A percentile compares a stretch with the other conserved stretches of the same genome.
Evolutionary conservation across 2,113 vertebrate species (phyloP).

Genomic region (Microcebus ravelobensis): DNA sequence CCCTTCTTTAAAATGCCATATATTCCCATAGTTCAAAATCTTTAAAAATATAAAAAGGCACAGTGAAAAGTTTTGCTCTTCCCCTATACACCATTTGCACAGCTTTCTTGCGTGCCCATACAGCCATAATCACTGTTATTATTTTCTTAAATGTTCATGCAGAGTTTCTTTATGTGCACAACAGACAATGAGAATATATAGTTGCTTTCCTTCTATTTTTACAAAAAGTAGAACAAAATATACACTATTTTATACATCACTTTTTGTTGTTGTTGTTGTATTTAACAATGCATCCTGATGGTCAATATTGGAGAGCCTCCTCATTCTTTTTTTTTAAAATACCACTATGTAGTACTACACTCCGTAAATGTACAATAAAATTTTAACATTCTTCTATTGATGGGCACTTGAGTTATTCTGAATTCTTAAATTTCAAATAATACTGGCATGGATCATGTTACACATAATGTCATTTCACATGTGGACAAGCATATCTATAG

Average conservation of each 20-base stretch:
- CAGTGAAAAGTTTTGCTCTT: not conserved
- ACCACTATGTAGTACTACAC: not conserved
- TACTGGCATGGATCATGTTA: not conserved
- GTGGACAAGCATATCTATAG: not conserved
- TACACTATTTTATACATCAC: not conserved
- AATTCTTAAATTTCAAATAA: conserved; percentile 1
- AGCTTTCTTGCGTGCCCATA: not conserved
- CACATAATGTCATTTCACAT: not conserved
- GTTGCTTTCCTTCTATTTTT: not conserved
- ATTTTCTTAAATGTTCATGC: not conserved
- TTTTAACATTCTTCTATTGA: not conserved
- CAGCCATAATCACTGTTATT: not conserved
- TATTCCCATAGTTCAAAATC: not conserved
- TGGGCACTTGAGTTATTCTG: not conserved
- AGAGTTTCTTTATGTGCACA: not conserved
- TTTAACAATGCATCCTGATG: not conserved
- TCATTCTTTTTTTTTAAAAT: not conserved
- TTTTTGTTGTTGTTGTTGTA: not conserved
- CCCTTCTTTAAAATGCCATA: not conserved
- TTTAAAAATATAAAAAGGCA: not conserved
- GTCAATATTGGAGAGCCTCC: not conserved
- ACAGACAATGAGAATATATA: not conserved
- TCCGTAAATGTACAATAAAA: not conserved
- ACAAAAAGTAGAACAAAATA: not conserved
- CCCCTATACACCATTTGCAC: not conserved